Evolutionary conservation across 2,888 invertebrate species (phyloP).

Genomic region (Linyphia triangularis): DNA sequence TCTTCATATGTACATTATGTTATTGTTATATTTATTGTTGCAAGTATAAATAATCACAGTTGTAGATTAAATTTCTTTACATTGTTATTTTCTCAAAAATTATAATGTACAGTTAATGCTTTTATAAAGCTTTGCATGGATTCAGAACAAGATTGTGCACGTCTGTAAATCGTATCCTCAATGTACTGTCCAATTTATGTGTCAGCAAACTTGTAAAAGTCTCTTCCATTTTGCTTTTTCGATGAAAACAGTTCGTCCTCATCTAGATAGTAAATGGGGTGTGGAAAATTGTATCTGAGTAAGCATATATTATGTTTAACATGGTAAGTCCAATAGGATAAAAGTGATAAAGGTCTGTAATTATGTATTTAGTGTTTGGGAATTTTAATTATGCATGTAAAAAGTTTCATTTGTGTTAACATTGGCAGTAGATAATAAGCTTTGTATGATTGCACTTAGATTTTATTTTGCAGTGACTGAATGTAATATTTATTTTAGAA

Average conservation of each 20-base stretch:
- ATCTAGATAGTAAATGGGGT: constrained; percentile 9
- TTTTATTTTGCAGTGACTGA: not conserved
- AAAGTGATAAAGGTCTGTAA: not conserved
- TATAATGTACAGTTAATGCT: not conserved
- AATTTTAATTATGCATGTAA: not conserved
- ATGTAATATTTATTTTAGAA: constrained; percentile 40
- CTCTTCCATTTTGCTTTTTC: not conserved
- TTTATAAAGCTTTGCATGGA: not conserved
- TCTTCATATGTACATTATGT: too few relatives aligned
- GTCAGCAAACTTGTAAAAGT: not conserved
- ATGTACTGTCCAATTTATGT: not conserved
- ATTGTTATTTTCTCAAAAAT: not conserved
- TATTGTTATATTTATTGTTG: too few relatives aligned
- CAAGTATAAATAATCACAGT: too few relatives aligned
- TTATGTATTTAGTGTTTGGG: not conserved
- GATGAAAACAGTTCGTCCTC: not conserved
- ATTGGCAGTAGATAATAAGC: not conserved
- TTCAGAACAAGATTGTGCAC: not conserved
- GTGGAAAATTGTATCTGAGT: constrained; percentile 3
- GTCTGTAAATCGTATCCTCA: not conserved
- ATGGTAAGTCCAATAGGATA: not conserved
- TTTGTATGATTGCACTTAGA: constrained; percentile 16
- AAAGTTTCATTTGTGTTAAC: not conserved
- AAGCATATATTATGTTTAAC: constrained; percentile 7
- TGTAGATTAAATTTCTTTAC: too few relatives aligned